Percentiles rank a stretch among this genome's conserved stretches.
These are phyloP conservation scores for Epinephelus malabaricus DNA, from an alignment of 2,797 vertebrate species.

Conservation along the genomic window DNA sequence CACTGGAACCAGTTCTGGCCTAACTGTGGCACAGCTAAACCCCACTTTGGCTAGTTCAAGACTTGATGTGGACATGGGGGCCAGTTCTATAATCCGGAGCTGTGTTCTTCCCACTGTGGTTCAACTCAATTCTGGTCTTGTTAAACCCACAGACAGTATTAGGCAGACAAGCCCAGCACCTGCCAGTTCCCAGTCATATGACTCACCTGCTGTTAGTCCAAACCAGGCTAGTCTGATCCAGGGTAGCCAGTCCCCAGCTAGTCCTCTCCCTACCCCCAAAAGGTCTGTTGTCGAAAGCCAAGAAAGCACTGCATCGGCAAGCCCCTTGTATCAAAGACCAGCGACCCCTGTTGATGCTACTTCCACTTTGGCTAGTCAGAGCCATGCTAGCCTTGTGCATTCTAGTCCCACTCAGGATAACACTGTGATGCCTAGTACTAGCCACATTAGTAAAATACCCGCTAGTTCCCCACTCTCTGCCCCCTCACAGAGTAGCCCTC, in stretches of 20 bases:
- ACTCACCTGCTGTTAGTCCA: conserved; percentile 11
- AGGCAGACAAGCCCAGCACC: conserved; percentile 6
- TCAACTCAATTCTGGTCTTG: conserved; percentile 3
- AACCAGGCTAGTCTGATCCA: background rate
- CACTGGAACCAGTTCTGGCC: conserved; percentile 37
- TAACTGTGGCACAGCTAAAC: conserved; percentile 23
- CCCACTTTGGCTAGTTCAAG: conserved; percentile 9
- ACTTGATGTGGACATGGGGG: background rate
- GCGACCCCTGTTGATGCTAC: conserved; percentile 7
- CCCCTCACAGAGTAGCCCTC: conserved; percentile 22
- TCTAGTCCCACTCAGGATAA: conserved; percentile 57
- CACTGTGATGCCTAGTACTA: conserved; percentile 31
- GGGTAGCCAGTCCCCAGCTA: conserved; percentile 3
- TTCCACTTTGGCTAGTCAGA: conserved; percentile 28
- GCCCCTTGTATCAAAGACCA: conserved; percentile 25
- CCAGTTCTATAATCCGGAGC: conserved; percentile 8
- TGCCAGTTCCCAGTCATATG: conserved; percentile 3
- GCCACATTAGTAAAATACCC: background rate
- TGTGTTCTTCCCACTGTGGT: background rate
- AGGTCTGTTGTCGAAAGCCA: conserved; percentile 27
- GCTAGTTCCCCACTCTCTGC: background rate
- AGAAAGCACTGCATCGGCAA: conserved; percentile 13
- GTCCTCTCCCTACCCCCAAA: background rate
- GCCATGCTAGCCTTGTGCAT: conserved; percentile 10
- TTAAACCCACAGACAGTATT: conserved; percentile 13